Base-by-base conservation (phyloP, 1,140 invertebrate genomes). In the Lethrus apterus region DNA sequence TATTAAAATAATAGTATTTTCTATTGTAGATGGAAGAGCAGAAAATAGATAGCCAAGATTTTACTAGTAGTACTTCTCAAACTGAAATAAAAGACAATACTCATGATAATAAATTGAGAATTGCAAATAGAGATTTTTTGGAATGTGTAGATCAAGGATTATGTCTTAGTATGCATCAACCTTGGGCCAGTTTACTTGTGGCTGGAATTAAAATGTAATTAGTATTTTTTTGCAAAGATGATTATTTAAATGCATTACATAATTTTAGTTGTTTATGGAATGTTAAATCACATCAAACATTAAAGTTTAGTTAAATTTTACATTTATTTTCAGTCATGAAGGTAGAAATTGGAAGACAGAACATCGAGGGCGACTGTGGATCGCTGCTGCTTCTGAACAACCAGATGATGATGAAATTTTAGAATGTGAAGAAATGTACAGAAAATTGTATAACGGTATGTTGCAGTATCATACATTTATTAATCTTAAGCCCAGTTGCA, bases 121-220 rank as follows among this genome's bases (percentile, higher is more conserved):
- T 51, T 35, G 48, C 48, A 2, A 91, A 96, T 63, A 76, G 77
- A 45, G 82, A 89, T 57, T 72, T 92, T 38, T 77, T 88, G 54
- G 86, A 92, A 72, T 91, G 94, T 80, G 76, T 77, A 29, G 94
- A 98, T 71, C 73, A 83, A 55, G 93, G 92, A 1, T 70, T 81
- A 52, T 97, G 93, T 69, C 68, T 98, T 4, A 93, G 89, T 58
- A 84, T 98, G 82, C 91, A 94, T 70, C 94, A 98, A 62, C 95
- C 95, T 0, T 97, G 88, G 79, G 95, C 94, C 5, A 92, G 90
- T 1, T 70, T 98, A 14, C 70, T 98, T 0, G 78, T 95, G 2
- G 75, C 80, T 15, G 93, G 93, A 38, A 95, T 97, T 47, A 98
- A 97, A 77, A 76, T 76, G 90, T 93, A 67, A 72, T 29, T 49